phyloP scores from a whole-genome alignment of 2,797 vertebrate genomes.

The Myripristis murdjan region DNA sequence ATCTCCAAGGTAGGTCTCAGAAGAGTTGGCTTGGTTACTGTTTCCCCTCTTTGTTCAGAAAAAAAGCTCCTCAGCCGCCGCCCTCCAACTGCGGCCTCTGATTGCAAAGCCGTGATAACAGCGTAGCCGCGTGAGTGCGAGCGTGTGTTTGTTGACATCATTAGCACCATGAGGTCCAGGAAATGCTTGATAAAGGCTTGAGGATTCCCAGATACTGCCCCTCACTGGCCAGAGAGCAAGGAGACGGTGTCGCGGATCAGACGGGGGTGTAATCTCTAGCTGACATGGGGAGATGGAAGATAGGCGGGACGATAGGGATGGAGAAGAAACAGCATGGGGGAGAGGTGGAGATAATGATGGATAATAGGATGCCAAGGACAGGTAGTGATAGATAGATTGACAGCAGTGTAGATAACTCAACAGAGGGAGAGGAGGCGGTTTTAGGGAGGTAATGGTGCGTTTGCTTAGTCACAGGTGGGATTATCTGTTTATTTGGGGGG shows the following conservation, averaged over 20 bases:
- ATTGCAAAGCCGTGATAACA: slow-evolving; percentile 57
- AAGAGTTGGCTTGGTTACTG: slow-evolving; percentile 35
- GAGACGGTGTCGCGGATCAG: slow-evolving; percentile 68
- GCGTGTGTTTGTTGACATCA: slow-evolving; percentile 62
- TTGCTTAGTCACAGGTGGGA: slow-evolving; percentile 41
- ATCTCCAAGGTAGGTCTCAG: slow-evolving; percentile 92
- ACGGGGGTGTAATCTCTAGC: slow-evolving; percentile 60
- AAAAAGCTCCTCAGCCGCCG: slow-evolving; percentile 47
- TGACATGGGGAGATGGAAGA: slow-evolving; percentile 70
- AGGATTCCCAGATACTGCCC: slow-evolving; percentile 75
- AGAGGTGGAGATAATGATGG: slow-evolving; percentile 67
- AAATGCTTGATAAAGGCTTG: slow-evolving; percentile 76
- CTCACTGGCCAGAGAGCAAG: slow-evolving; percentile 59
- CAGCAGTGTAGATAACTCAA: slow-evolving; percentile 64
- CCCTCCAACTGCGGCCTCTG: slow-evolving; percentile 33
- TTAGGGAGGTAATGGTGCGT: slow-evolving; percentile 4
- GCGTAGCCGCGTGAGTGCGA: slow-evolving; percentile 15
- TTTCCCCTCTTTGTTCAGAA: slow-evolving; percentile 47
- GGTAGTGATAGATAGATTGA: slow-evolving; percentile 67
- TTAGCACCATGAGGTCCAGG: slow-evolving; percentile 63
- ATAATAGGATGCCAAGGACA: slow-evolving; percentile 68
- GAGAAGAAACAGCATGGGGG: slow-evolving; percentile 71
- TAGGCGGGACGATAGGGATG: slow-evolving; percentile 59
- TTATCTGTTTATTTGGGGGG: background rate
- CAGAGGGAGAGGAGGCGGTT: slow-evolving; percentile 28